These are phyloP conservation scores for Rhinoptilus africanus DNA, from an alignment of 2,113 vertebrate genomes.

Conservation along the genomic window DNA sequence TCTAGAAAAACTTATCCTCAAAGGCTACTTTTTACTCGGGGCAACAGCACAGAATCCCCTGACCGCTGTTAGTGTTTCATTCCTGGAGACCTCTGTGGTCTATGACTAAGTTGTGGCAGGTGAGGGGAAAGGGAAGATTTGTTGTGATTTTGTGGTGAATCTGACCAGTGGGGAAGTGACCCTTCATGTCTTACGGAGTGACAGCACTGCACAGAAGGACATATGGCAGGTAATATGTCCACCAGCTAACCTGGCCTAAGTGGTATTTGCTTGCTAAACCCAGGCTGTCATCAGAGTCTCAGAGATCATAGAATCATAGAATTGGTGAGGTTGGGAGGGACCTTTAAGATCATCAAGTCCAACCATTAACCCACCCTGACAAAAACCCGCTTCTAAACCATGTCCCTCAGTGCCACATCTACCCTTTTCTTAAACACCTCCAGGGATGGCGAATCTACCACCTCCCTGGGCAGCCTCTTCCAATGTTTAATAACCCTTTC, in stretches of 20 bases:
- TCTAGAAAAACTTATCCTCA: background rate
- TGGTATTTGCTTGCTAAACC: background rate
- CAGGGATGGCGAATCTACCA: too few species aligned
- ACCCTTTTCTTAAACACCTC: too few species aligned
- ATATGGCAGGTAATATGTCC: accelerated
- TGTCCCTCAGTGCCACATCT: too few species aligned
- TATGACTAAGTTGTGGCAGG: background rate
- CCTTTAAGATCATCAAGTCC: too few species aligned
- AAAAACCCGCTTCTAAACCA: too few species aligned
- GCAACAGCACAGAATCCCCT: background rate
- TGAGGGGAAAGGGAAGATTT: background rate
- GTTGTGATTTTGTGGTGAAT: background rate
- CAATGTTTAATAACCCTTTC: too few species aligned
- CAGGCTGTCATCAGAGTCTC: background rate
- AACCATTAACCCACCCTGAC: too few species aligned
- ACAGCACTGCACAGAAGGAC: background rate
- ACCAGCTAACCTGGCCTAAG: background rate
- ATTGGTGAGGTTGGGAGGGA: too few species aligned
- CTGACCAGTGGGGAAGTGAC: background rate
- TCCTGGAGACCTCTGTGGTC: background rate
- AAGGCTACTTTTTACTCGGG: background rate
- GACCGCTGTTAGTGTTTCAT: background rate
- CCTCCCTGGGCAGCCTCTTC: too few species aligned
- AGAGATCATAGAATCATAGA: too few species aligned
- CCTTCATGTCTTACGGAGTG: accelerated